Conservation (phyloP, 2,888 invertebrate genomes). For the Cheilosia variabilis region DNA sequence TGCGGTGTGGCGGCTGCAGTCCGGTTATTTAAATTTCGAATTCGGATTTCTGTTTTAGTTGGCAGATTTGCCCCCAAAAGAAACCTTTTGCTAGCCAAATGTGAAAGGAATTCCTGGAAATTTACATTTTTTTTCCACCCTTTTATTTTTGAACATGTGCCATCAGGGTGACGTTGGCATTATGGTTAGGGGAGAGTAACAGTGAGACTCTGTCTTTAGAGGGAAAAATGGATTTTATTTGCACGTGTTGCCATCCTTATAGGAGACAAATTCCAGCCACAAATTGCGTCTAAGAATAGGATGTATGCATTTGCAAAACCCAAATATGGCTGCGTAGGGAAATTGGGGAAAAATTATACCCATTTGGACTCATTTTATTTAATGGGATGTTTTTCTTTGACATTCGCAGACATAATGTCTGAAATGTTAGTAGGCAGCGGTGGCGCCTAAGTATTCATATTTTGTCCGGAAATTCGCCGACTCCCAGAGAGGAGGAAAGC, state of each 20-base stretch:
- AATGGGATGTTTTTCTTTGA: background rate
- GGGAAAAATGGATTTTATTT: background rate
- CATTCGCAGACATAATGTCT: background rate
- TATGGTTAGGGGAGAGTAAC: background rate
- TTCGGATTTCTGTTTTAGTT: slow-evolving; percentile 47
- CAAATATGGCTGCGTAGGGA: background rate
- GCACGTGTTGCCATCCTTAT: background rate
- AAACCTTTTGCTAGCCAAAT: slow-evolving; percentile 14
- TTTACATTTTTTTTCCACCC: slow-evolving; percentile 28
- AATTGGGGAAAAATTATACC: background rate
- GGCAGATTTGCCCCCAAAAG: slow-evolving; percentile 15
- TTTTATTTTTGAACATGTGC: slow-evolving; percentile 15
- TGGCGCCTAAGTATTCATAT: background rate
- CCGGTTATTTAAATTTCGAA: slow-evolving; percentile 57
- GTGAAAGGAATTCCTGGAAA: background rate
- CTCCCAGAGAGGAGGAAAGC: background rate
- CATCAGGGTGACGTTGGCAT: background rate
- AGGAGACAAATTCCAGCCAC: background rate
- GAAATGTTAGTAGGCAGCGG: background rate
- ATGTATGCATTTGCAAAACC: background rate
- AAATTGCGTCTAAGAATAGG: background rate
- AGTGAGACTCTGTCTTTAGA: background rate
- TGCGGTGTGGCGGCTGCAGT: background rate
- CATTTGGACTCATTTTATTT: background rate
- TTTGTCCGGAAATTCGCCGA: background rate